phyloP scores from a whole-genome alignment of 2,113 vertebrate genomes.

The Tringa solitaria region DNA sequence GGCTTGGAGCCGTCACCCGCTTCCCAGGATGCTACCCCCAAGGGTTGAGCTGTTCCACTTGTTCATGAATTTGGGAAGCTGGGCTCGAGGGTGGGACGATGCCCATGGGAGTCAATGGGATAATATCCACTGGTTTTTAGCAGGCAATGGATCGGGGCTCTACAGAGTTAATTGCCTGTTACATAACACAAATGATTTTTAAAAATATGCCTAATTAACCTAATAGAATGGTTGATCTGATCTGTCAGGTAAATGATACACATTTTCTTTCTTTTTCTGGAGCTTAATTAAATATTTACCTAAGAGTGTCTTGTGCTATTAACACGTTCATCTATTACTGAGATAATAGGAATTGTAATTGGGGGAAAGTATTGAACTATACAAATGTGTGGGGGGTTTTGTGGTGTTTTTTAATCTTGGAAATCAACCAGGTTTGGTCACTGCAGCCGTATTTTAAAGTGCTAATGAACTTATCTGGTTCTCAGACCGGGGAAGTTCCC shows the following conservation, averaged over 20 bases:
- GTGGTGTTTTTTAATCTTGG: not conserved
- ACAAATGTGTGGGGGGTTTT: fast-evolving
- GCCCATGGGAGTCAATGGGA: not conserved
- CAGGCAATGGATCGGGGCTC: not conserved
- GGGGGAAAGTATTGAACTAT: not conserved
- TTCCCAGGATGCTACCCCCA: not conserved
- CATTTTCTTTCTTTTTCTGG: conserved; percentile 6
- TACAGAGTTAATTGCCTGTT: conserved; percentile 31
- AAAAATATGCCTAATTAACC: conserved; percentile 51
- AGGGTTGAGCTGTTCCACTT: not conserved
- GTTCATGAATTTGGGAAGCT: not conserved
- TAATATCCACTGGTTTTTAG: not conserved
- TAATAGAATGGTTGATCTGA: conserved; percentile 18
- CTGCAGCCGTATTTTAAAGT: not conserved
- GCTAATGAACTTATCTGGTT: not conserved
- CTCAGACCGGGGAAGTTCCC: not conserved
- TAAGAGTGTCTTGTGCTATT: conserved; percentile 32
- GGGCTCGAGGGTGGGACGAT: fast-evolving
- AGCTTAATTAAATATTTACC: conserved; percentile 67
- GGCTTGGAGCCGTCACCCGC: not conserved
- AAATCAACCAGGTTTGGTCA: not conserved
- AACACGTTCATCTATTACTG: not conserved
- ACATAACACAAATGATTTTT: not conserved
- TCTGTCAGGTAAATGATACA: conserved; percentile 54
- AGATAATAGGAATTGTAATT: not conserved